Percentiles rank a stretch among this genome's conserved stretches.
Conservation (phyloP, 2,113 vertebrate species). For the Anthoscopus minutus region DNA sequence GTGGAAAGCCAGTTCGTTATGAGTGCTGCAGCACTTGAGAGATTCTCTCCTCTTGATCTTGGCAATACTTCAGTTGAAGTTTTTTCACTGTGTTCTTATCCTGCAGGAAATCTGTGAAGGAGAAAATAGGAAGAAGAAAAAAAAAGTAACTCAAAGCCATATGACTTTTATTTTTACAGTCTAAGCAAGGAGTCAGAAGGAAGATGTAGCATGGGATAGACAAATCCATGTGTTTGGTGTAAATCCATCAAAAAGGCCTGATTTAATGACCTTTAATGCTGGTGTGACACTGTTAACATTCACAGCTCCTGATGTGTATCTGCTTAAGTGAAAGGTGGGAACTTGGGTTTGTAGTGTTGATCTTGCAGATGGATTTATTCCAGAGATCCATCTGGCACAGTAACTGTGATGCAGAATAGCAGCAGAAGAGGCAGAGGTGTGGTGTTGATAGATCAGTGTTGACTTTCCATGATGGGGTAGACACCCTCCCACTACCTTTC, state of each 20-base stretch:
- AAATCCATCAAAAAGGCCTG: neutral
- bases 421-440: neutral
- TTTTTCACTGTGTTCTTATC: neutral
- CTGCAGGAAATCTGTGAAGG: constrained; percentile 51
- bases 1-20: constrained; percentile 33
- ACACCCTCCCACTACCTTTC: neutral
- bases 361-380: neutral
- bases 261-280: neutral
- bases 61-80: constrained; percentile 36
- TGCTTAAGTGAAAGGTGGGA: neutral
- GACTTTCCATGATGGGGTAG: neutral
- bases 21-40: neutral
- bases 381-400: neutral
- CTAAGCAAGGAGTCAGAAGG: neutral
- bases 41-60: constrained; percentile 36
- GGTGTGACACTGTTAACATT: neutral
- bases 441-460: neutral
- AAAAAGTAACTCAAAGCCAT: neutral
- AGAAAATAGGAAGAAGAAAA: constrained; percentile 34
- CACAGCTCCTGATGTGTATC: neutral
- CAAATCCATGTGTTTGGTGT: neutral
- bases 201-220: neutral
- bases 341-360: accelerated
- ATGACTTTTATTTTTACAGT: constrained; percentile 17
- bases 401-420: neutral